These are phyloP conservation scores for Lutjanus campechanus DNA, from an alignment of 2,797 vertebrate species.

Conservation along the genomic window DNA sequence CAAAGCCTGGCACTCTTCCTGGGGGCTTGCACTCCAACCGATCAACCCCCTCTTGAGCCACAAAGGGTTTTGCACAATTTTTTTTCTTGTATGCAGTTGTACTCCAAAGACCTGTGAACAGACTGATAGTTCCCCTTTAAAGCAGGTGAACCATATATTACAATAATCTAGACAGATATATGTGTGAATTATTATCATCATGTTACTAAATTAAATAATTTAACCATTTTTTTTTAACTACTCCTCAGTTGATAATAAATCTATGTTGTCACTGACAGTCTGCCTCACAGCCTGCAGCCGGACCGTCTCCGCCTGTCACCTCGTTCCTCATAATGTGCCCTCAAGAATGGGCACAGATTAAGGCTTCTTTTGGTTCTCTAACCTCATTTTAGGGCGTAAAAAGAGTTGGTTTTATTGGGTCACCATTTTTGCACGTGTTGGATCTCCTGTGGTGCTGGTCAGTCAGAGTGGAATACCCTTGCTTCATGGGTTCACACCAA, in stretches of 20 bases:
- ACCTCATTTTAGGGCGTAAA: slow-evolving; percentile 73
- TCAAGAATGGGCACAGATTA: slow-evolving; percentile 72
- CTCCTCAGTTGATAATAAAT: slow-evolving; percentile 19
- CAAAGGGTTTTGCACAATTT: too few relatives aligned
- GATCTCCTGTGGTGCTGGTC: slow-evolving; percentile 87
- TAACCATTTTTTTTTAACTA: not conserved
- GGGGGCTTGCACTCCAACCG: too few relatives aligned
- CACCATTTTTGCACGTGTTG: slow-evolving; percentile 79
- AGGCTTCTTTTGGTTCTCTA: slow-evolving; percentile 66
- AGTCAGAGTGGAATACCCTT: slow-evolving; percentile 81
- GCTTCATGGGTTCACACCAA: slow-evolving; percentile 82
- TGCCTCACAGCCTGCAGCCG: slow-evolving; percentile 49
- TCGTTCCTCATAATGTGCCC: slow-evolving; percentile 53
- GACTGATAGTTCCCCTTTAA: not conserved
- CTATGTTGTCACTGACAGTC: slow-evolving; percentile 42
- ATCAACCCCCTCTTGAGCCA: not conserved
- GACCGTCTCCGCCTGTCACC: slow-evolving; percentile 48
- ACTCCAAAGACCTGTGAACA: not conserved
- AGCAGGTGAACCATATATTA: not conserved
- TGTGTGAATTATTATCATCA: not conserved
- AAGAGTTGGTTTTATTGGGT: slow-evolving; percentile 81
- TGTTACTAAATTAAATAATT: not conserved
- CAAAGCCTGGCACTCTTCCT: too few relatives aligned
- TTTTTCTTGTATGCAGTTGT: too few relatives aligned
- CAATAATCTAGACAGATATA: not conserved